Evolutionary conservation across 2,113 vertebrate species (phyloP), one percentile per base, ranked within the genome.

Genomic region (Seriola aureovittata): DNA sequence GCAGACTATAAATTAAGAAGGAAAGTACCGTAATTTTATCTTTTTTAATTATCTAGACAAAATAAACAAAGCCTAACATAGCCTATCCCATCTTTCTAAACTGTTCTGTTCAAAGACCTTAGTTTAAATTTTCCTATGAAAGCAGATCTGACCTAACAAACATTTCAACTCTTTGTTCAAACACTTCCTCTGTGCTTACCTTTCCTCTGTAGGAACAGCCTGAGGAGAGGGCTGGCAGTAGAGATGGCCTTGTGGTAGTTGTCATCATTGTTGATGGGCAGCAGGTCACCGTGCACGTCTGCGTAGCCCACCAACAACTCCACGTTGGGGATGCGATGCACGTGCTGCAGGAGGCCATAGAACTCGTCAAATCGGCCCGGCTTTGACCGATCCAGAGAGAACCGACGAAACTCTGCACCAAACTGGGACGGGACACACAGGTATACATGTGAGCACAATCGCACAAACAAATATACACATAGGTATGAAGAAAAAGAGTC

Each of bases 181-280:
- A 50, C 17, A 52, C 36, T 44, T 68, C 14, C 55, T 65, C 67
- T 48, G 21, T 64, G 66, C 96, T 95, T 93, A 99, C 98, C 98
- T 97, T 98, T 99, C 80, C 97, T 96, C 92, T 99, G 98, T 88
- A 99, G 96, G 85, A 99, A 99, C 86, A 99, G 96, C 86, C 98
- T 92, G 67, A 99, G 98, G 16, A 99, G 93, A 6, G 98, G 98
- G 69, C 94, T 97, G 83, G 98, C 98, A 0, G 96, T 97, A 34
- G 97, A 97, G 71, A 99, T 97, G n/a, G 98, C 98, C 93, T 98
- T 99, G 91, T 97, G 96, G 46, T 99, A 99, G 92, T 99, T 99
- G 90, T 99, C 98, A 3, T 99, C 97, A 0, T 99, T 99, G 90
- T 99, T 99, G 91, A 99, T 99, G 23, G 98, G 98, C 75, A 99